A percentile compares a stretch with the other conserved stretches of the same genome.
phyloP scores from a whole-genome alignment of 2,888 invertebrate species.

The Apotomis betuletana region DNA sequence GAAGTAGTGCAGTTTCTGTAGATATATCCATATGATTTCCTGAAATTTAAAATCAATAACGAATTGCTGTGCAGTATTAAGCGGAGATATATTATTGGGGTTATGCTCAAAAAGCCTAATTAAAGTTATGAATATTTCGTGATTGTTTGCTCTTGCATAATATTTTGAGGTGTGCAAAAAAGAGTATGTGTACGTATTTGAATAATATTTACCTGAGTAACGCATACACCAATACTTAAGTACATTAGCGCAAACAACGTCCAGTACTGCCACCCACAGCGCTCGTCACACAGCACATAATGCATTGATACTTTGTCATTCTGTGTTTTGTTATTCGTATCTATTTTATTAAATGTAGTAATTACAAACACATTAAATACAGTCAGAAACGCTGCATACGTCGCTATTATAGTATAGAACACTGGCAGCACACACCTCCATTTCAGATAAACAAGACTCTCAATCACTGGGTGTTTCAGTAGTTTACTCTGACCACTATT shows the following conservation, averaged over 20 bases:
- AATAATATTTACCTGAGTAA: neutral
- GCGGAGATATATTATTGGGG: too few species aligned
- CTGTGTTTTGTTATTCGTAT: neutral
- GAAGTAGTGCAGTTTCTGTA: conserved; percentile 3
- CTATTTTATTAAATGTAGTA: neutral
- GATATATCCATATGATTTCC: conserved; percentile 14
- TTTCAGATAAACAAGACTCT: neutral
- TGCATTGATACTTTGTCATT: neutral
- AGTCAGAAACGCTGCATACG: conserved; percentile 3
- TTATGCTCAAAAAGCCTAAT: too few species aligned
- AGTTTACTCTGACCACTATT: neutral
- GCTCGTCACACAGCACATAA: neutral
- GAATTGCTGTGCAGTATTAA: too few species aligned
- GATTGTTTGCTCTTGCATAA: too few species aligned
- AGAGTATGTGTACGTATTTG: neutral
- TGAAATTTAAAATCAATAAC: neutral
- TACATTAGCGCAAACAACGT: neutral
- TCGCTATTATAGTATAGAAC: neutral
- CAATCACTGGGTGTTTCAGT: conserved; percentile 5
- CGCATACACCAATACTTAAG: neutral
- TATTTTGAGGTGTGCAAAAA: too few species aligned
- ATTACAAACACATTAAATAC: conserved; percentile 9
- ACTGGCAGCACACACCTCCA: neutral
- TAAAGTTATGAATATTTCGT: too few species aligned
- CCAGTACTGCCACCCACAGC: neutral